Percentiles rank a stretch among this genome's conserved stretches.
These are phyloP conservation scores for Chydorus sphaericus DNA, from an alignment of 2,888 invertebrate species.

Conservation along the genomic window DNA sequence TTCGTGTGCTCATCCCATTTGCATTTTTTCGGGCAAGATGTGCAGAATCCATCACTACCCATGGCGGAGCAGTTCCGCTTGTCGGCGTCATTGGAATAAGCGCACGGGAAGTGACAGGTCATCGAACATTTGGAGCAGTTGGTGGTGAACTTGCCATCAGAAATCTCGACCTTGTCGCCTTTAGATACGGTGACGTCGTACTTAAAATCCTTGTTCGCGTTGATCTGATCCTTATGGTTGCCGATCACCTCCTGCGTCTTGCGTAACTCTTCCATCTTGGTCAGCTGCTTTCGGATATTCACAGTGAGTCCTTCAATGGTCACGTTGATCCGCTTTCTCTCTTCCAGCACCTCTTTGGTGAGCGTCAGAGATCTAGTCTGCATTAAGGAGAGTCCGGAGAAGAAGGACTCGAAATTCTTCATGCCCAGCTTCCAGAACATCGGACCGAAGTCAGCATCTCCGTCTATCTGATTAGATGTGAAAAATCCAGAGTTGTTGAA, in stretches of 20 bases:
- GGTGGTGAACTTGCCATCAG: constrained; percentile 18
- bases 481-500: background rate
- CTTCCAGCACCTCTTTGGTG: constrained; percentile 19
- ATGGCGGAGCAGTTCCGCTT: constrained; percentile 20
- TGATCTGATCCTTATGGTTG: constrained; percentile 14
- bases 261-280: constrained; percentile 14
- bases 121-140: constrained; percentile 21
- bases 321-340: constrained; percentile 16
- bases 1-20: constrained; percentile 17
- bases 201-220: constrained; percentile 19
- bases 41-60: constrained; percentile 14
- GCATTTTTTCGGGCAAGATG: constrained; percentile 14
- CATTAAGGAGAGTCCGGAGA: constrained; percentile 14
- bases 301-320: constrained; percentile 15
- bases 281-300: constrained; percentile 17
- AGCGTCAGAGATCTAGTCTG: constrained; percentile 17
- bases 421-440: constrained; percentile 19
- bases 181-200: constrained; percentile 18
- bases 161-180: constrained; percentile 12
- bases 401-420: constrained; percentile 17
- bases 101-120: constrained; percentile 22
- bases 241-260: constrained; percentile 18
- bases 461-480: background rate
- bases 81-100: constrained; percentile 17
- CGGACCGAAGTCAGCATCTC: background rate